Conservation (phyloP, 2,888 invertebrate genomes). For the Spisula solida region DNA sequence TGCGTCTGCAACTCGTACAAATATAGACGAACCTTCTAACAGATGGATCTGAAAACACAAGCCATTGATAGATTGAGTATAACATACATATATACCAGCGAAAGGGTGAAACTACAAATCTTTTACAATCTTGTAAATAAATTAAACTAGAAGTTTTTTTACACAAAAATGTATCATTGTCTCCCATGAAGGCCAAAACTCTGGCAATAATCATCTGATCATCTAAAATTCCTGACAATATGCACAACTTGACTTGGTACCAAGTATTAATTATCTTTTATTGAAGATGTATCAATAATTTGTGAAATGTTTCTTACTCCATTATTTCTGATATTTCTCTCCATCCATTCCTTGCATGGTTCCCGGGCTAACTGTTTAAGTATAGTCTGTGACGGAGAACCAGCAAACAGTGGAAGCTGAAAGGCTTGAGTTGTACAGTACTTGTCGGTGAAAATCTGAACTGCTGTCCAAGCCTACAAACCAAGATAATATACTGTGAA, state of each 20-base stretch:
- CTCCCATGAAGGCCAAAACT: too few species aligned
- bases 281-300: neutral
- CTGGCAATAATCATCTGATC: too few species aligned
- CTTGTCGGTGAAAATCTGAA: slow-evolving; percentile 85
- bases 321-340: slow-evolving; percentile 80
- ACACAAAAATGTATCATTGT: too few species aligned
- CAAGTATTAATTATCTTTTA: too few species aligned
- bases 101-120: too few species aligned
- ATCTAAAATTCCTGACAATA: too few species aligned
- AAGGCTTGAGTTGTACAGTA: slow-evolving; percentile 84
- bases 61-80: too few species aligned
- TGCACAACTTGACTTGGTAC: too few species aligned
- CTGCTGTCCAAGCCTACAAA: slow-evolving; percentile 86
- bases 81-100: too few species aligned
- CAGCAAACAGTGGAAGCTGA: slow-evolving; percentile 85
- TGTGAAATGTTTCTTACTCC: slow-evolving; percentile 69
- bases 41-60: slow-evolving; percentile 79
- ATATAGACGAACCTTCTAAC: slow-evolving; percentile 84
- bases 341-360: slow-evolving; percentile 85
- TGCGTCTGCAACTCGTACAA: slow-evolving; percentile 84
- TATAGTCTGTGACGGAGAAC: slow-evolving; percentile 82
- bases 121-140: too few species aligned
- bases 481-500: neutral
- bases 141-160: too few species aligned
- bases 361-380: slow-evolving; percentile 84